Conservation (phyloP, 2,888 invertebrate species). For the Microctonus hyperodae region DNA sequence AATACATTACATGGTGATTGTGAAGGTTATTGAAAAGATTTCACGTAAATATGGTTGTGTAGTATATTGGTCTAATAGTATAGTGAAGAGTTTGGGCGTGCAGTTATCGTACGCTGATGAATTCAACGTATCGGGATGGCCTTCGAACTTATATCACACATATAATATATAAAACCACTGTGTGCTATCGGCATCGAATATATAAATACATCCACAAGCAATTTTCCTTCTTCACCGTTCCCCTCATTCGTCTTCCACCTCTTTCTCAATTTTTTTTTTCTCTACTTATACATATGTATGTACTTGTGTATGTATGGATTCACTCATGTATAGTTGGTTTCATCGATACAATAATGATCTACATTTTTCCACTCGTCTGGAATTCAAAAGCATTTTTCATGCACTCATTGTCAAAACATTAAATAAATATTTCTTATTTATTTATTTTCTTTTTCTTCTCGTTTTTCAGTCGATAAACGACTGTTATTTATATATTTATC, state of each 20-base stretch:
- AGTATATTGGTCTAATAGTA: no score
- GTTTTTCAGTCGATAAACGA: no score
- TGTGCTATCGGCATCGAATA: constrained; percentile 5
- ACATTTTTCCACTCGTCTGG: neutral
- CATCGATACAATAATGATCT: neutral
- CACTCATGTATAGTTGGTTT: neutral
- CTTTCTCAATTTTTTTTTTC: neutral
- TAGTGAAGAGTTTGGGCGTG: no score
- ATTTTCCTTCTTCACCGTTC: neutral
- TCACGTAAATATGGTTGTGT: neutral
- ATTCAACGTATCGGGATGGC: constrained; percentile 35
- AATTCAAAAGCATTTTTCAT: neutral
- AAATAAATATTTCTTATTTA: neutral
- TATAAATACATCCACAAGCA: constrained; percentile 6
- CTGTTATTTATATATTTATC: no score
- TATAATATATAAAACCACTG: neutral
- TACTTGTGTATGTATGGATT: neutral
- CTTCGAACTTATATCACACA: constrained; percentile 27
- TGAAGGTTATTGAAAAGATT: neutral
- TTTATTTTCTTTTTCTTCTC: neutral
- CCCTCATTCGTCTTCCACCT: neutral
- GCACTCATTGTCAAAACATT: neutral
- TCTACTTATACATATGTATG: neutral
- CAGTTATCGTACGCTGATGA: constrained; percentile 22
- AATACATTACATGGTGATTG: neutral